Base-by-base conservation (phyloP, 2,797 vertebrate species). In the Acrocephalus scirpaceus region DNA sequence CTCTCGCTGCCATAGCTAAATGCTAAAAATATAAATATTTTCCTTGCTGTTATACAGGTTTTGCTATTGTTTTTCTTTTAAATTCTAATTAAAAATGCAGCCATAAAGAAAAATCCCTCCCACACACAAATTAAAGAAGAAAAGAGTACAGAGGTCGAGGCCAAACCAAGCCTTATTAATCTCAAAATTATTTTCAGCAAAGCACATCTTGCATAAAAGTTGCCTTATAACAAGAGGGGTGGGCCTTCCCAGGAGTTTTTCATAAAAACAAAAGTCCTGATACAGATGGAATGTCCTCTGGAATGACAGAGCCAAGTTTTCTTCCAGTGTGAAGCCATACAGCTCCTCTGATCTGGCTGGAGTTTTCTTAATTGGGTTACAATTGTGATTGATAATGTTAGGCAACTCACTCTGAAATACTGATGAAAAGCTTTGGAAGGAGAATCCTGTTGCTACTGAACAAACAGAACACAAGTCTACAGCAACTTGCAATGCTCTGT, bases 21-120 rank as follows among this genome's bases (percentile, higher is more conserved):
- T 48, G 22, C 74, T 76, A 88, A 93, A 93, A 94, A 71, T 36
- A 19, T 48, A 96, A 95, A 81, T 73, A 84, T 36, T 77, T 95
- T 22, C 47, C 42, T 50, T 93, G 47, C 22, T 79, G 56, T 87
- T 84, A 71, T 76, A 87, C 57, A 94, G 38, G 44, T 73, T 93
- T 51, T 85, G 47, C 34, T 83, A 74, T 91, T 79, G 64, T 53
- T 75, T 90, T 84, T 64, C 65, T 88, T 91, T 84, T 40, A 34
- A 86, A 76, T 22, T 45, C 61, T 36, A 67, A 72, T 19, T 88
- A 64, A 67, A 91, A 66, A 90, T 56, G 70, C 5, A 79, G 22
- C 13, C 79, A 65, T 57, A 60, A 86, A 76, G 17, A 92, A 66
- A 81, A 94, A 85, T 61, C 34, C 36, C 44, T 75, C 69, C 30